Evolutionary conservation across 1,140 invertebrate genomes (phyloP), one percentile per base, ranked within the genome.

Genomic region (Leguminivora glycinivorella): DNA sequence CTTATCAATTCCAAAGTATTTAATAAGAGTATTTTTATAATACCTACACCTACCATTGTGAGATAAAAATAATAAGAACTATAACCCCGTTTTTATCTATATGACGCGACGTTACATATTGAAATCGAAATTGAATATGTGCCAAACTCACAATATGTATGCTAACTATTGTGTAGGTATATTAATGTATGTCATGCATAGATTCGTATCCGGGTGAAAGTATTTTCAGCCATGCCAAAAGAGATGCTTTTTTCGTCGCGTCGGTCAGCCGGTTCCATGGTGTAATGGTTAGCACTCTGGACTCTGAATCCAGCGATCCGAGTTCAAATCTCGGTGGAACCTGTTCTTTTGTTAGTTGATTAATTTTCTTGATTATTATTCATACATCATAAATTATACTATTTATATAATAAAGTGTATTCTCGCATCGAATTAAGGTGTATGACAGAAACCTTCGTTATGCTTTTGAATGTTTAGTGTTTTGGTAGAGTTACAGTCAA

Each of bases 221-320:
- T 52, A 22, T 52, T 52, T 52, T 52, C 43, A 52, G 43, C 17
- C 17, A 3, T 6, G n/a, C n/a, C 6, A 52, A 14, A 52, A 19
- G n/a, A 52, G 43, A 52, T 52, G 43, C 43, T 52, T 52, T 10
- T 52, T 52, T 52, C 17, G 43, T 40, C 43, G 43, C 2, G 17
- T 7, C 5, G 17, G 43, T 7, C 47, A 52, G 47, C 1, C 29
- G 58, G 58, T 34, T 63, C 58, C 29, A 63, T 63, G 58, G 58
- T 63, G 58, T 63, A 63, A 63, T 63, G 58, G 58, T 63, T n/a
- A 63, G 58, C 58, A 63, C 58, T 63, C 58, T 63, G 58, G 58
- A 63, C 58, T 63, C 58, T 63, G 58, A 63, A 63, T 63, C 58
- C 58, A 63, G 58, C 58, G 58, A 31, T 63, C 58, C 58, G 58